These are phyloP conservation scores for Apamea epomidion DNA, from an alignment of 2,888 invertebrate genomes.

Conservation along the genomic window DNA sequence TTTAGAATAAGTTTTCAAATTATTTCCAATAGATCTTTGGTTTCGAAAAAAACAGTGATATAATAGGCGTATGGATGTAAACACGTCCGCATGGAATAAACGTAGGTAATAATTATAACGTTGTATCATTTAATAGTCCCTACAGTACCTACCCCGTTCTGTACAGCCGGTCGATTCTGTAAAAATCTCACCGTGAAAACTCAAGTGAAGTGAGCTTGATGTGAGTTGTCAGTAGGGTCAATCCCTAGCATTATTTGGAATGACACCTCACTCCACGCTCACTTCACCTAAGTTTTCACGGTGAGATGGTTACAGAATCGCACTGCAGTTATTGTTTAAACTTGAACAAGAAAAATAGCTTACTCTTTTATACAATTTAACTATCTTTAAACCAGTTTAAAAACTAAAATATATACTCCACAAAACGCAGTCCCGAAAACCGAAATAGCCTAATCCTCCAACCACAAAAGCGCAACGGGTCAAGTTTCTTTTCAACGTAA, in stretches of 20 bases:
- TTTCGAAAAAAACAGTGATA: not conserved
- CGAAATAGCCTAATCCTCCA: constrained; percentile 43
- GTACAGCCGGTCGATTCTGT: too few relatives aligned
- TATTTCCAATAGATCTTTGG: not conserved
- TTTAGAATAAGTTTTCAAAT: not conserved
- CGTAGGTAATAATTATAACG: not conserved
- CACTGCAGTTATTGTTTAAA: too few relatives aligned
- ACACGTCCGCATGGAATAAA: not conserved
- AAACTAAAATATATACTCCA: not conserved
- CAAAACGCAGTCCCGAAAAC: constrained; percentile 21
- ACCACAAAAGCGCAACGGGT: constrained; percentile 40
- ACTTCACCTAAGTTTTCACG: too few relatives aligned
- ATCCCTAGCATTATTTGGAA: too few relatives aligned
- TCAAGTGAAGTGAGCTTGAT: too few relatives aligned
- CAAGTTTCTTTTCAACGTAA: constrained; percentile 59
- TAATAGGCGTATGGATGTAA: too few relatives aligned
- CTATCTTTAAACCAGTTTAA: not conserved
- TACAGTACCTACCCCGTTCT: not conserved
- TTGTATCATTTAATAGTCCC: not conserved
- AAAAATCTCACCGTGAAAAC: too few relatives aligned
- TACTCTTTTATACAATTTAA: too few relatives aligned
- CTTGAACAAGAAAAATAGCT: not conserved
- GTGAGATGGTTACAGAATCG: too few relatives aligned
- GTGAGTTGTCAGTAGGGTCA: too few relatives aligned
- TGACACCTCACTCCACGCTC: too few relatives aligned